Conservation (phyloP, 2,113 vertebrate species). For the Cynopterus brachyotis region DNA sequence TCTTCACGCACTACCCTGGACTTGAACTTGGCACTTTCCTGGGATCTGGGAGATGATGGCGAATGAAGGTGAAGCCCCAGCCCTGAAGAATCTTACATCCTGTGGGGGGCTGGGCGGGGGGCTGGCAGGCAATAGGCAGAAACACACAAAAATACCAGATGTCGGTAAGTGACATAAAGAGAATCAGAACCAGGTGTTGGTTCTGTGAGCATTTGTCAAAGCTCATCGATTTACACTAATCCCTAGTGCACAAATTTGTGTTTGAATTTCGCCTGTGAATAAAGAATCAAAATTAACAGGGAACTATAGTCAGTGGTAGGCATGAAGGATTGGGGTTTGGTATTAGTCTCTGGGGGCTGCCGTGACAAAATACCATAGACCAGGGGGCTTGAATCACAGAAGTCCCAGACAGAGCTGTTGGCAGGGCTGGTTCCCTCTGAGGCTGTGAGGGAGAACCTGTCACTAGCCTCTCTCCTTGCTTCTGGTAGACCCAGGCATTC, state of each 20-base stretch:
- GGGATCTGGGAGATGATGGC: not conserved
- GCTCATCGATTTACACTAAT: too few relatives aligned
- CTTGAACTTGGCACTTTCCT: not conserved
- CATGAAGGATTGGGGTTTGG: not conserved
- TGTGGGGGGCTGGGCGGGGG: rapidly evolving
- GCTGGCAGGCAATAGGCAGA: not conserved
- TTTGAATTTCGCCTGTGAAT: not conserved
- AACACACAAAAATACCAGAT: not conserved
- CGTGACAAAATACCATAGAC: not conserved
- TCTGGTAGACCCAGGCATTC: not conserved
- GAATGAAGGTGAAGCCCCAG: not conserved
- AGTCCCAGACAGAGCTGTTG: not conserved
- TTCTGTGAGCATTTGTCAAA: not conserved
- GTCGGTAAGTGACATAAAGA: not conserved
- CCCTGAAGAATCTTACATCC: not conserved
- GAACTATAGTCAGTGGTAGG: not conserved
- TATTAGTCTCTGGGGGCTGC: not conserved
- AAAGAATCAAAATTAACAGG: not conserved
- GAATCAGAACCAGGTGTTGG: rapidly evolving
- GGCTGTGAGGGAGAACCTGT: not conserved
- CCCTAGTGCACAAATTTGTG: too few relatives aligned
- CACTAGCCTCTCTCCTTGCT: not conserved
- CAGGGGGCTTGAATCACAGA: not conserved
- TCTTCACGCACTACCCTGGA: not conserved
- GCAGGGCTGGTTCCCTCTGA: not conserved